phyloP scores from a whole-genome alignment of 2,797 vertebrate genomes.

The Semotilus atromaculatus region DNA sequence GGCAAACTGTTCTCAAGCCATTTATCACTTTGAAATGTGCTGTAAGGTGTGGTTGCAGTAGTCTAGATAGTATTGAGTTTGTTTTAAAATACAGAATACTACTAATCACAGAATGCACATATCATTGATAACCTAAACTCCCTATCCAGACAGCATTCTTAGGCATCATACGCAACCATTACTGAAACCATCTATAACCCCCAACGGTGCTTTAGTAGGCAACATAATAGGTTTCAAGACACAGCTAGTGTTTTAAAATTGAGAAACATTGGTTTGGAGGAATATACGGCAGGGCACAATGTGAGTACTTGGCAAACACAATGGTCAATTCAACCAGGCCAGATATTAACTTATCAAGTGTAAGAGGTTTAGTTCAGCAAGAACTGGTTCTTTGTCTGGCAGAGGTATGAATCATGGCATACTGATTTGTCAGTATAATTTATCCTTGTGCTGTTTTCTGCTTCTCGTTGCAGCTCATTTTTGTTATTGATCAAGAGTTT shows the following conservation, averaged over 20 bases:
- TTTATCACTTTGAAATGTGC: no score
- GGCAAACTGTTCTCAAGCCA: background rate
- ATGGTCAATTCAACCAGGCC: conserved; percentile 13
- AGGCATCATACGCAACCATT: background rate
- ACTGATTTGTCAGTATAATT: conserved; percentile 39
- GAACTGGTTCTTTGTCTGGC: conserved; percentile 30
- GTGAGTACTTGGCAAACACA: conserved; percentile 15
- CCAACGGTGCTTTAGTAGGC: background rate
- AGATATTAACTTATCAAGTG: conserved; percentile 22
- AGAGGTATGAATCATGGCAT: conserved; percentile 3
- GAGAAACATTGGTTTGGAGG: background rate
- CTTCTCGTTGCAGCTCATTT: conserved; percentile 27
- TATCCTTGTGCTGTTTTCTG: conserved; percentile 20
- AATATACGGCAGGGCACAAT: background rate
- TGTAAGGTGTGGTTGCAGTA: background rate
- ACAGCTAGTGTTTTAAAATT: background rate
- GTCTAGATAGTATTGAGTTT: background rate
- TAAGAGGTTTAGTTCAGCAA: conserved; percentile 43
- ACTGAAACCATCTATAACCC: background rate
- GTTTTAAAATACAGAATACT: background rate
- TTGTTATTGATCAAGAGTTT: conserved; percentile 5
- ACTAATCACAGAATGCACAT: no score
- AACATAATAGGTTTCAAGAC: background rate
- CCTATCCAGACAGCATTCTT: background rate
- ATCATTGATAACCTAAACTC: background rate